phyloP scores from a whole-genome alignment of 1,140 invertebrate genomes.

The Oryzaephilus surinamensis region DNA sequence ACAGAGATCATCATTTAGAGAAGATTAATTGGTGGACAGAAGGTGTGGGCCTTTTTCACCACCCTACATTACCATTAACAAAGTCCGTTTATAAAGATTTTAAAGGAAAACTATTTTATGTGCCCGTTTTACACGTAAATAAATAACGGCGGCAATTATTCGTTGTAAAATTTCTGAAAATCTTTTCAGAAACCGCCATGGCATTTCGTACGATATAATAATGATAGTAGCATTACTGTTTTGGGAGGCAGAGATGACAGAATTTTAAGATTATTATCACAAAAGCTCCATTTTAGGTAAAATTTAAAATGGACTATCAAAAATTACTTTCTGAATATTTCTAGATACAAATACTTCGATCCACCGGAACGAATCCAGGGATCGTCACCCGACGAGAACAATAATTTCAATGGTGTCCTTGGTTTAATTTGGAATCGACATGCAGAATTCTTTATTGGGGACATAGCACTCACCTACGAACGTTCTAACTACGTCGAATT shows the following conservation, averaged over 20 bases:
- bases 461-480: slow-evolving; percentile 57
- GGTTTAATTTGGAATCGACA: slow-evolving; percentile 53
- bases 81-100: slow-evolving; percentile 51
- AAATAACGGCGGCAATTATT: neutral
- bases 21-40: slow-evolving; percentile 59
- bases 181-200: slow-evolving; percentile 55
- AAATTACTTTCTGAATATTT: slow-evolving; percentile 7
- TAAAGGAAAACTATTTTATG: slow-evolving; percentile 45
- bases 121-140: slow-evolving; percentile 57
- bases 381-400: slow-evolving; percentile 47
- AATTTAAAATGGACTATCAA: neutral
- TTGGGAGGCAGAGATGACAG: slow-evolving; percentile 57
- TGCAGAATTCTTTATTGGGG: slow-evolving; percentile 58
- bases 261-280: slow-evolving; percentile 45
- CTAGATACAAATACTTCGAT: slow-evolving; percentile 52
- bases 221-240: slow-evolving; percentile 48
- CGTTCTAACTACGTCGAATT: slow-evolving; percentile 54
- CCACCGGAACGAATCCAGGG: slow-evolving; percentile 58
- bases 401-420: slow-evolving; percentile 54
- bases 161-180: slow-evolving; percentile 3
- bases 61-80: slow-evolving; percentile 47
- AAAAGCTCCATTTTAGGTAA: slow-evolving; percentile 55
- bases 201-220: slow-evolving; percentile 54
- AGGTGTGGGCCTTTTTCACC: slow-evolving; percentile 44
- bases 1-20: slow-evolving; percentile 40